Base-by-base conservation (phyloP, 2,888 invertebrate species). In the Drosophila macrothrix region DNA sequence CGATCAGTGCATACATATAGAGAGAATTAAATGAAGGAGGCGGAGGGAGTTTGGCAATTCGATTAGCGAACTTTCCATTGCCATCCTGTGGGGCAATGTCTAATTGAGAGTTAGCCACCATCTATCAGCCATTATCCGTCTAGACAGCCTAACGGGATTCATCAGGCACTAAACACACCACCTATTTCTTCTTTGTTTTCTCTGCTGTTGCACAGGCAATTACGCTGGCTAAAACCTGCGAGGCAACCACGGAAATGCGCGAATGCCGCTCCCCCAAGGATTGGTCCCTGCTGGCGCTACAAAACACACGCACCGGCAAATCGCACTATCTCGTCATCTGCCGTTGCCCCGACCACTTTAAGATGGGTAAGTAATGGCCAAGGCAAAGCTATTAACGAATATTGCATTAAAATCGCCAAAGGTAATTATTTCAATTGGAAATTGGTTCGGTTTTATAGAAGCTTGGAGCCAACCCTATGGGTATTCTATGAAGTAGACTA, bases 261-360 rank as follows among this genome's bases (percentile, higher is more conserved):
- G 96, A 97, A 88, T 98, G 98, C 92, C 95, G 97, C 90, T 95
- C 97, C 33, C 97, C 98, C 0, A 95, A 97, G 78, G 98, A 98
- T 92, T 98, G 98, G 98, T 97, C 98, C 6, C 94, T 98, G 61
- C 93, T 98, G 65, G 98, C 98, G 7, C 94, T 98, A 71, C 98
- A 98, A 93, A 98, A 98, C 92, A 96, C 97, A 49, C 94, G 98
- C 85, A 98, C 98, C 7, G 98, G 98, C 80, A 98, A 98, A 93
- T 98, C 98, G 4, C 98, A 98, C 93, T 98, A 98, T 92, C 94
- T 98, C 79, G 98, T 98, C 79, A 98, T 98, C 82, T 98, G 98
- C 92, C 95, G 97, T 84, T 98, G 98, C 94, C 97, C 98, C 3
- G 96, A 97, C 87, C 95, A 96, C 83, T 96, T 96, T 91, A 95